A percentile compares a stretch with the other conserved stretches of the same genome.
phyloP scores from a whole-genome alignment of 2,113 vertebrate genomes.

The Neofelis nebulosa region DNA sequence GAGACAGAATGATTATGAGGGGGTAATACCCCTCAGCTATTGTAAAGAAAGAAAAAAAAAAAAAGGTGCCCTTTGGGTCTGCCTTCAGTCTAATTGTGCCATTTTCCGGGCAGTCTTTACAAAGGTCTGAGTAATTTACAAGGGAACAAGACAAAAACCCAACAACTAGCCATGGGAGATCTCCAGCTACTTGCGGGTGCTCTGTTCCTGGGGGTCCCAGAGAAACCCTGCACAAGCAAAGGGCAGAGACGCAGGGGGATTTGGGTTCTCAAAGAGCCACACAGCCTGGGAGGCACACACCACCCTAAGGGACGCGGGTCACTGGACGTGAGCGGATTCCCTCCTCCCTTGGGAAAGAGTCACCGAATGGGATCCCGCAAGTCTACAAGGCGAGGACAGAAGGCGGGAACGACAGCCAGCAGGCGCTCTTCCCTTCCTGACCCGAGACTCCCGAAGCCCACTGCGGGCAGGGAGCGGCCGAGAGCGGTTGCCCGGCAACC shows the following conservation, averaged over 20 bases:
- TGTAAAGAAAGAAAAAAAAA: background rate
- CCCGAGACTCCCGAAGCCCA: too few relatives aligned
- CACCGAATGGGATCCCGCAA: background rate
- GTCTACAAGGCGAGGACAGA: background rate
- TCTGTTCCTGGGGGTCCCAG: background rate
- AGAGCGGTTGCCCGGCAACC: slow-evolving; percentile 38
- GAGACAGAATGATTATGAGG: background rate
- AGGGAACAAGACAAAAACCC: background rate
- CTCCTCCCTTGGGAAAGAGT: background rate
- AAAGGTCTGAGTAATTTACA: background rate
- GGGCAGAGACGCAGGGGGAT: background rate
- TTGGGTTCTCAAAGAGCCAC: background rate
- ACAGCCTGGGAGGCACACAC: background rate
- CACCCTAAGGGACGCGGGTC: accelerated
- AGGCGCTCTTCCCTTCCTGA: accelerated
- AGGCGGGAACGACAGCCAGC: background rate
- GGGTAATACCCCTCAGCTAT: background rate
- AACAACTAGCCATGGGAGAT: background rate
- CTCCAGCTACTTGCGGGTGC: background rate
- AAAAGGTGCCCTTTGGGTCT: background rate
- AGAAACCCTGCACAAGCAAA: background rate
- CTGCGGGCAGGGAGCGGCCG: accelerated
- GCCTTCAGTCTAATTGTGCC: background rate
- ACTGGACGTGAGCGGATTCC: background rate
- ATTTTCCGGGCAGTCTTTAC: background rate